Evolutionary conservation across 2,113 vertebrate genomes (phyloP), one percentile per base, ranked within the genome.

Genomic region (Hemiscyllium ocellatum): DNA sequence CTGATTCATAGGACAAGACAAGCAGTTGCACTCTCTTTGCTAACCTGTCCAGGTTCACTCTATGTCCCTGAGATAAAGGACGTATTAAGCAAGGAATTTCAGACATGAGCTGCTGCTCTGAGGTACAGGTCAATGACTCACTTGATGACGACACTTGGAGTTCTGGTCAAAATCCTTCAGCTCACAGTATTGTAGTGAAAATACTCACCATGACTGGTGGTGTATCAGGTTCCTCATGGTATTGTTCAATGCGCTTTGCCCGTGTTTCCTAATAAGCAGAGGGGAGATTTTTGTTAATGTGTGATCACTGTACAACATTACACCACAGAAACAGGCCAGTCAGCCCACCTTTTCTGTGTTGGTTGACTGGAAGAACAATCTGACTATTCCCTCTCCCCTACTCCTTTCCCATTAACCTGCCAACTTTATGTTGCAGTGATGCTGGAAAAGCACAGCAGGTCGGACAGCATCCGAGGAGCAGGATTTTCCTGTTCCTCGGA

Each of bases 201-300:
- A 89, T 86, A 96, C 97, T 97, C 96, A 98, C 98, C 97, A 99
- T 97, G 17, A 98, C 98, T 65, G 96, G 96, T 1, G 98, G 98
- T 0, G 98, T 98, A 52, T 98, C 96, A 0, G 96, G 96, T 96
- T 98, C 98, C 96, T 98, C 98, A 0, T 98, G 98, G 96, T 97
- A 98, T 37, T 99, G 98, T 24, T 2, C 96, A 96, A 98, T 98
- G 96, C 98, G 97, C 97, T 98, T 98, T 96, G 98, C 98, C 96
- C 98, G 97, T 2, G 98, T 98, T 96, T 99, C 98, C 98, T 99
- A 37, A 80, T 80, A 37, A 80, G 78, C 42, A 42, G 22, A 94
- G 47, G 42, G 42, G 22, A 66, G 68, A 6, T n/a, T 66, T 94
- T 8, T 94, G 29, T 94, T 19, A 94, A 69, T 66, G 17, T 29